phyloP scores from a whole-genome alignment of 2,888 invertebrate genomes.

The Eugnorisma glareosa region DNA sequence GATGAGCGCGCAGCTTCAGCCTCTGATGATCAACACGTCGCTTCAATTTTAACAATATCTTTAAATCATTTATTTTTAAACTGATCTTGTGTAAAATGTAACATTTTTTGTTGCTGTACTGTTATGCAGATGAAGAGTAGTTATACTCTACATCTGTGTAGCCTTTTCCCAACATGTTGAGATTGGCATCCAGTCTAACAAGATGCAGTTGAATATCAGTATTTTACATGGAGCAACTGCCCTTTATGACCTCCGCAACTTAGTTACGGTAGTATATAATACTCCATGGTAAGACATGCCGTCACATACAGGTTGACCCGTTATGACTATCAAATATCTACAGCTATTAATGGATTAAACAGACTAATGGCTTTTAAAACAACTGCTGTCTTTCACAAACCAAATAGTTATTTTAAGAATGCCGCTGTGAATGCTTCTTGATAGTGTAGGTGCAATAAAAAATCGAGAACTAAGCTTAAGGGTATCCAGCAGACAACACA shows the following conservation, averaged over 20 bases:
- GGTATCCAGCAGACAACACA: not conserved
- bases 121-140: not conserved
- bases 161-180: not conserved
- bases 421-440: not conserved
- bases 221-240: not conserved
- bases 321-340: not conserved
- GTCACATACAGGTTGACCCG: not conserved
- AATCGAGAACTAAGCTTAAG: not conserved
- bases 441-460: not conserved
- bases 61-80: not conserved
- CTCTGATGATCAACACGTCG: constrained; percentile 89
- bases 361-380: not conserved
- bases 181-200: not conserved
- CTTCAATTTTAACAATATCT: constrained; percentile 30
- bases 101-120: not conserved
- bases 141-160: not conserved
- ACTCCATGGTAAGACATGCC: not conserved
- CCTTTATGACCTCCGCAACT: not conserved
- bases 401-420: not conserved
- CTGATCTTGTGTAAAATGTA: not conserved
- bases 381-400: not conserved
- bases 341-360: not conserved
- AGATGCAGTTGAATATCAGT: not conserved
- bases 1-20: constrained; percentile 95
- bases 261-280: not conserved